Evolutionary conservation across 2,797 vertebrate species (phyloP), one percentile per base, ranked within the genome.

Genomic region (Melopsittacus undulatus): DNA sequence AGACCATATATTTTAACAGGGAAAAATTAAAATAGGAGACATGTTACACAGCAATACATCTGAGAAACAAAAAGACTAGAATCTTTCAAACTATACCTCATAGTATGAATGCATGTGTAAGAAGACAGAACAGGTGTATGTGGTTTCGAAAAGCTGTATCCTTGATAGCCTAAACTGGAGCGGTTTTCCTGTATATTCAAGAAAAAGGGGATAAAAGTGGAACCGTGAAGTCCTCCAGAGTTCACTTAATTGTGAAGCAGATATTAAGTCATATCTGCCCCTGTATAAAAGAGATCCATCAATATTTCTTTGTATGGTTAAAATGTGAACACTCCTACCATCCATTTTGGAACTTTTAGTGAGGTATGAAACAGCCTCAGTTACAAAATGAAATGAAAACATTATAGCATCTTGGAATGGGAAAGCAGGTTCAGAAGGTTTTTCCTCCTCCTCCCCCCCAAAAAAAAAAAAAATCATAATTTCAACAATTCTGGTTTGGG

Each of bases 371-470:
- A 61, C 46, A 49, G 2, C 16, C 5, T 36, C 23, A 36, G 27
- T 18, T 80, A 61, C 4, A 79, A 66, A 73, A 83, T 38, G 2
- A 69, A 90, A 57, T 34, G 2, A 79, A 74, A 21, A 2, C 13
- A 16, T 59, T 38, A 48, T 9, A 62, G 7, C 2, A 2, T 61
- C 29, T 45, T 54, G 5, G 13, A 93, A 61, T 1, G 4, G 7
- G 8, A 89, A 57, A 74, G 9, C 20, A 56, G 1, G 1, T 74
- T 68, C 3, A 38, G 42, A 62, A 10, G 9, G 10, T 3, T 15
- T 45, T 68, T 90, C 45, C 24, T 4, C 10, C 0, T n/a, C 10
- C 1, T 73, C 22, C 2, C 10, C 23, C 23, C 0, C 7, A 42
- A n/a, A n/a, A n/a, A n/a, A n/a, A n/a, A n/a, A n/a, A n/a, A n/a